Evolutionary conservation across 2,797 vertebrate species (phyloP), one percentile per base, ranked within the genome.

Genomic region (Antrozous pallidus): DNA sequence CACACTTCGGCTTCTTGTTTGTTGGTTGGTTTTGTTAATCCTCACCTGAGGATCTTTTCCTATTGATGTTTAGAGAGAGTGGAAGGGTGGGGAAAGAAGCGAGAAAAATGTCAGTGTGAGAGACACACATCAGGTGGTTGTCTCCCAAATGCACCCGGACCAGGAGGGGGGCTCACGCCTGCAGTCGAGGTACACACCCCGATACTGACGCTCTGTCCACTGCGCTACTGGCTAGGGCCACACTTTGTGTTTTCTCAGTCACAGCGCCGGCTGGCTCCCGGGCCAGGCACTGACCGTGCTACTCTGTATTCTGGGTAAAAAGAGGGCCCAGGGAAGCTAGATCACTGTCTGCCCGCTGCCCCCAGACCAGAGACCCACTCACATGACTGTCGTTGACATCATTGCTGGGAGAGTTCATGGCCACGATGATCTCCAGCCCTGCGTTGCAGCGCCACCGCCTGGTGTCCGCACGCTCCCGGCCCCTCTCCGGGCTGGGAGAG

Each of bases 321-420:
- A 33, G 51, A 45, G 20, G 49, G 6, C 36, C 31, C 24, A 5
- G 8, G 0, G 26, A 40, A 26, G 38, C 33, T 16, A 18, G 40
- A 8, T 14, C 45, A 0, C 56, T 14, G 42, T 16, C 67, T 26
- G 2, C 3, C 14, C 9, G 0, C 14, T 2, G 1, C 18, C 20
- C 49, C 65, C 45, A 38, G 38, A 3, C 17, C n/a, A 9, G 63
- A 77, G 63, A 3, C 31, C 2, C 4, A 7, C 96, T 97, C 90
- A 97, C 95, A 0, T 97, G 97, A 31, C 97, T 95, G 93, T 97
- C 97, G 0, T 96, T 95, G 91, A 97, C 49, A 42, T 97, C 94
- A 0, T 96, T 97, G 93, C 97, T 97, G 38, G 97, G 96, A 3
- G 97, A 97, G 65, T 96, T 96, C 97, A 97, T 94, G 94, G 97